A percentile compares a stretch with the other conserved stretches of the same genome.
phyloP scores from a whole-genome alignment of 2,797 vertebrate species.

The Halcyon leucocephala region DNA sequence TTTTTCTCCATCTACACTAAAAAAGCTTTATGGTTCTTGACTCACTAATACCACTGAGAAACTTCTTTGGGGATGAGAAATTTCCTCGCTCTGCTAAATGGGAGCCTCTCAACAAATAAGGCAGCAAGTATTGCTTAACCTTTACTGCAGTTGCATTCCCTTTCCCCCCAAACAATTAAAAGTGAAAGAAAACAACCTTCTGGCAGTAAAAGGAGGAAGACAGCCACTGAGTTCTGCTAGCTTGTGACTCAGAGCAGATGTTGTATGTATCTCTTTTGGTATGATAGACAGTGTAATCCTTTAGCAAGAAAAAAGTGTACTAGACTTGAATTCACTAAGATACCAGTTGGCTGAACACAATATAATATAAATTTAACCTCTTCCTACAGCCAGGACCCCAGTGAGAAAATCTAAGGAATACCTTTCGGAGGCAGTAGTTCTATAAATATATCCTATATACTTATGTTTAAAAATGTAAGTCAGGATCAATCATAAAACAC shows the following conservation, averaged over 20 bases:
- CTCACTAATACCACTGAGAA: neutral
- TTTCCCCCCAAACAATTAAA: conserved; percentile 36
- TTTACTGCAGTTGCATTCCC: conserved; percentile 18
- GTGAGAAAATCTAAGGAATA: neutral
- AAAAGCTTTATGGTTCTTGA: neutral
- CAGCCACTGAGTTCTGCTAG: neutral
- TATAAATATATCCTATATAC: neutral
- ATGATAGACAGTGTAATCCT: neutral
- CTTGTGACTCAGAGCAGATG: neutral
- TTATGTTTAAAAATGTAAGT: neutral
- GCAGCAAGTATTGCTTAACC: neutral
- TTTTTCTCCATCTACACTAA: neutral
- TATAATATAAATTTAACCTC: neutral
- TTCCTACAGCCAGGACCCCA: neutral
- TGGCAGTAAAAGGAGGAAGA: neutral
- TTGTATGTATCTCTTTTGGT: neutral
- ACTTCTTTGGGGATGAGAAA: neutral
- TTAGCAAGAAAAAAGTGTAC: neutral
- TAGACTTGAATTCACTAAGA: neutral
- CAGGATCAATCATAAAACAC: neutral
- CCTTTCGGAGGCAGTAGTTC: neutral
- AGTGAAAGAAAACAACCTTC: conserved; percentile 2
- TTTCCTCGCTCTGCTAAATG: neutral
- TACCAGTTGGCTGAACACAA: neutral
- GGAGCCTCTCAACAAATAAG: neutral